phyloP scores from a whole-genome alignment of 1,140 invertebrate species.

The Lepidurus packardi region DNA sequence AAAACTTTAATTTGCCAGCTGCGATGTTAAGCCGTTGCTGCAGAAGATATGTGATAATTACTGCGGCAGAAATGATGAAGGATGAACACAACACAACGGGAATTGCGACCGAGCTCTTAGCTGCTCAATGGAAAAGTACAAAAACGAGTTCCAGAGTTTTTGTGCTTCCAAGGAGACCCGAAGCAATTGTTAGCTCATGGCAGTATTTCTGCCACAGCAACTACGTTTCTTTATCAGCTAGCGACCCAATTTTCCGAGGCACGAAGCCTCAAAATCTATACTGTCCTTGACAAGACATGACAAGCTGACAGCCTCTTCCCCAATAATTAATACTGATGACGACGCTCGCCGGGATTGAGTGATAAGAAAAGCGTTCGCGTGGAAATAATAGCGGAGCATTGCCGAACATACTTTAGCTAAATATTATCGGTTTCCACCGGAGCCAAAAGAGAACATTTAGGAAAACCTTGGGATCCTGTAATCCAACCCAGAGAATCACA shows the following conservation, averaged over 20 bases:
- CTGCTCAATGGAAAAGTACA: background rate
- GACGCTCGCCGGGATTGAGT: background rate
- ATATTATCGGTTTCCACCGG: too few relatives aligned
- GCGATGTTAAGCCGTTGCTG: background rate
- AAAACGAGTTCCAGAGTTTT: background rate
- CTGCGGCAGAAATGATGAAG: conserved; percentile 1
- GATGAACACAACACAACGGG: background rate
- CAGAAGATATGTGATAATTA: background rate
- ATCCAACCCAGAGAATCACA: too few relatives aligned
- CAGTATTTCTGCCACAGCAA: background rate
- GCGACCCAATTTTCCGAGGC: background rate
- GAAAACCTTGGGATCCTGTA: too few relatives aligned
- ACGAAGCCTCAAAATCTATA: background rate
- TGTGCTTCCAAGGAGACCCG: background rate
- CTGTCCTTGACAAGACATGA: background rate
- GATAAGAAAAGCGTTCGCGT: conserved; percentile 10
- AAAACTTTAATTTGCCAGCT: background rate
- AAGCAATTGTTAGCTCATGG: background rate
- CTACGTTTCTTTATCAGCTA: background rate
- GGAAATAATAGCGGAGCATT: background rate
- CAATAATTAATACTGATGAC: background rate
- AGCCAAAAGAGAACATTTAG: too few relatives aligned
- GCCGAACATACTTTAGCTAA: background rate
- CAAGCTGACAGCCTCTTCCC: background rate
- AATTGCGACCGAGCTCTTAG: background rate